These are phyloP conservation scores for Lingula anatina DNA, from an alignment of 2,888 invertebrate genomes.

Conservation along the genomic window DNA sequence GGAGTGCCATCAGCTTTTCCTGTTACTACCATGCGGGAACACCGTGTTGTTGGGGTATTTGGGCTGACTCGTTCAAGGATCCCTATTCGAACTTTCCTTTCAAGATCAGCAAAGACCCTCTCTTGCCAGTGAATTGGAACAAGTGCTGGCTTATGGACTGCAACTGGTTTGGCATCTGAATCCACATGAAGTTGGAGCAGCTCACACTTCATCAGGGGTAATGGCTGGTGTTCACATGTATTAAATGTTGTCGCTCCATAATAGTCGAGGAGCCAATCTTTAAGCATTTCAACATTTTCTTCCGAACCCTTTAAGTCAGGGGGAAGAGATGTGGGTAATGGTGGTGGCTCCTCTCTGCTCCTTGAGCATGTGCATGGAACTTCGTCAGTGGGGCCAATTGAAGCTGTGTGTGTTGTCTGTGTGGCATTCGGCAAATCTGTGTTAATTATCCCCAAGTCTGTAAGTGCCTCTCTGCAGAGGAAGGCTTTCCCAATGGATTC, in stretches of 20 bases:
- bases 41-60: conserved; percentile 6
- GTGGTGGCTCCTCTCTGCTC: conserved; percentile 5
- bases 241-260: conserved; percentile 23
- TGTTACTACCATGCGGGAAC: too few relatives aligned
- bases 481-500: conserved; percentile 7
- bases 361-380: conserved; percentile 7
- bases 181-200: conserved; percentile 13
- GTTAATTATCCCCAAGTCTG: conserved; percentile 7
- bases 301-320: conserved; percentile 8
- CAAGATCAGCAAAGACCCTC: conserved; percentile 8
- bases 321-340: conserved; percentile 6
- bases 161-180: conserved; percentile 11
- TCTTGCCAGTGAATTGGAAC: conserved; percentile 13
- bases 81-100: conserved; percentile 11
- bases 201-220: conserved; percentile 14
- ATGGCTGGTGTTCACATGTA: conserved; percentile 8
- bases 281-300: conserved; percentile 8
- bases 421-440: neutral
- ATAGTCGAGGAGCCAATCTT: conserved; percentile 6
- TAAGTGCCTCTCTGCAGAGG: conserved; percentile 8
- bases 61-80: conserved; percentile 9
- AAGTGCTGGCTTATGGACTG: conserved; percentile 11
- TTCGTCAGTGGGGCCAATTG: conserved; percentile 1
- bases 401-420: neutral
- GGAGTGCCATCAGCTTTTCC: too few relatives aligned